Conservation (phyloP, 2,797 vertebrate genomes). For the Diglossa cyanea region DNA sequence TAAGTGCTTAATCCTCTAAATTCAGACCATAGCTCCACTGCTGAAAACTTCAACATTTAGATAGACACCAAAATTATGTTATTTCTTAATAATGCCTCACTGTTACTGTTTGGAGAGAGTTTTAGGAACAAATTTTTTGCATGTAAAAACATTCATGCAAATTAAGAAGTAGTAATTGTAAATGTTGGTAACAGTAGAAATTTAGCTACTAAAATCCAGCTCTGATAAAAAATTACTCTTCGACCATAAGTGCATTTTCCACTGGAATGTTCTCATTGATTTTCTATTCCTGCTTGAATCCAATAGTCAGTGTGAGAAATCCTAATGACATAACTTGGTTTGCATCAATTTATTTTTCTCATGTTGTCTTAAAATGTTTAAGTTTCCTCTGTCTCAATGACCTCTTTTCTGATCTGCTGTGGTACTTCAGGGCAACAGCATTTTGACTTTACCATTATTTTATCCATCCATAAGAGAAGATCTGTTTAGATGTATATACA, state of each 20-base stretch:
- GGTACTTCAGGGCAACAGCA: neutral
- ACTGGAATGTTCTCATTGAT: neutral
- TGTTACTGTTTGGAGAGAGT: neutral
- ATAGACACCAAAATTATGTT: neutral
- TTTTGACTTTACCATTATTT: neutral
- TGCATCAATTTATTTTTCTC: neutral
- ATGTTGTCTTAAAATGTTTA: neutral
- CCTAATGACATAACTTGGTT: neutral
- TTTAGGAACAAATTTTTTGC: neutral
- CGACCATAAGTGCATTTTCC: neutral
- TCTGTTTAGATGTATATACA: fast-evolving
- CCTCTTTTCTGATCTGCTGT: neutral
- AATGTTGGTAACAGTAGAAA: neutral
- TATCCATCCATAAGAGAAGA: neutral
- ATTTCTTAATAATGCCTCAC: neutral
- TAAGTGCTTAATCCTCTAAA: neutral
- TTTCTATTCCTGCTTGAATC: neutral
- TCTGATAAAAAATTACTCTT: neutral
- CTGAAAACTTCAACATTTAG: neutral
- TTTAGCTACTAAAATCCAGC: neutral
- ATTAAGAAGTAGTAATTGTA: neutral
- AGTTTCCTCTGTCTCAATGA: neutral
- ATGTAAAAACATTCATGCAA: neutral
- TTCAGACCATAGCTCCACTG: neutral
- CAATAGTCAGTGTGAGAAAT: neutral